phyloP scores from a whole-genome alignment of 2,113 vertebrate species.

The Percopsis transmontana region DNA sequence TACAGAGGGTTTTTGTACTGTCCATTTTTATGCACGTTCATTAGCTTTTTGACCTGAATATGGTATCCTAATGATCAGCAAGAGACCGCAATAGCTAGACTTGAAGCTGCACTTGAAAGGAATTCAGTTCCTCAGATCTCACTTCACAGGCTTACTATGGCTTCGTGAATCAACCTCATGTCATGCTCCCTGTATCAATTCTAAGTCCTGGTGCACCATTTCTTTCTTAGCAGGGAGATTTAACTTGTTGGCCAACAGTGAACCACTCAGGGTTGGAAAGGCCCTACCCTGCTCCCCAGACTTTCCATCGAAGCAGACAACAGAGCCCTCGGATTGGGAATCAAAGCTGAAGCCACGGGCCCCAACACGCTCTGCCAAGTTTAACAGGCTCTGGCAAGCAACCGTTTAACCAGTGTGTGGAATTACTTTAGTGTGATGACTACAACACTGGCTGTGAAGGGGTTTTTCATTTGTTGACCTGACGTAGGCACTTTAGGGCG shows the following conservation, averaged over 20 bases:
- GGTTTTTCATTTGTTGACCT: conserved; percentile 66
- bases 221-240: conserved; percentile 29
- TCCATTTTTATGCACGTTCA: conserved; percentile 59
- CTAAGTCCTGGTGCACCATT: conserved; percentile 9
- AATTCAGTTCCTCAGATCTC: conserved; percentile 49
- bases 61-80: conserved; percentile 51
- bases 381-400: conserved; percentile 51
- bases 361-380: conserved; percentile 34
- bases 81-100: conserved; percentile 37
- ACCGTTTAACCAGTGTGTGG: conserved; percentile 48
- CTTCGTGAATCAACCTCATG: conserved; percentile 9
- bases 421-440: conserved; percentile 52
- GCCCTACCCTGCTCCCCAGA: neutral
- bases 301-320: conserved; percentile 4
- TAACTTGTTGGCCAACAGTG: neutral
- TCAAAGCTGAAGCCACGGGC: conserved; percentile 36
- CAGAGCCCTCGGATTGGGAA: conserved; percentile 21
- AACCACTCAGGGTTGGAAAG: neutral
- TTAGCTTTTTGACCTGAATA: conserved; percentile 59
- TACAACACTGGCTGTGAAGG: conserved; percentile 55
- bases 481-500: conserved; percentile 58
- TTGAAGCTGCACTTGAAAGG: conserved; percentile 56
- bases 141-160: conserved; percentile 36
- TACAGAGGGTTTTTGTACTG: conserved; percentile 8
- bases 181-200: conserved; percentile 3